Evolutionary conservation across 2,888 invertebrate genomes (phyloP).

Genomic region (Merodon equestris): DNA sequence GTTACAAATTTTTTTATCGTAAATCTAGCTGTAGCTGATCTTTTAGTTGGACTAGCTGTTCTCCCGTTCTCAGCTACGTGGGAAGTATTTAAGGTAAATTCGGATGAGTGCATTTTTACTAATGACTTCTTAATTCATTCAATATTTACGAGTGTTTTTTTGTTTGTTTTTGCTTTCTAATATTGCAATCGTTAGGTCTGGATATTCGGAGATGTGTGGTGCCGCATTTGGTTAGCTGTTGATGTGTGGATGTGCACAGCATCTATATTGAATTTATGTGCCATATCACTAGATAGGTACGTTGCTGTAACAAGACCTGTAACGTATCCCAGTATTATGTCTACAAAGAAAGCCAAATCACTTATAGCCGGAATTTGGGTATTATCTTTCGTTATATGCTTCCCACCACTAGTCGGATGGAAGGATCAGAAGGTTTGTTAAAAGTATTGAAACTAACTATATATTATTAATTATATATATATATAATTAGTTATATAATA

Average conservation of each 20-base stretch:
- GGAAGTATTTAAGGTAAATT: constrained; percentile 91
- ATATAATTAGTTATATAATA: too few species aligned
- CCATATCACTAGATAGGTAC: constrained; percentile 96
- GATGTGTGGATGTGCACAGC: constrained; percentile 99
- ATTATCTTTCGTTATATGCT: constrained; percentile 96
- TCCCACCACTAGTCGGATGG: constrained; percentile 97
- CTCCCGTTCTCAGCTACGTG: constrained; percentile 97
- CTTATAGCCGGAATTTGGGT: constrained; percentile 97
- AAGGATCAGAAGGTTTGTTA: constrained; percentile 84
- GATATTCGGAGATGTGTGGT: constrained; percentile 98
- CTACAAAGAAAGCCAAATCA: constrained; percentile 89
- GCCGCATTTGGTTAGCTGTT: constrained; percentile 96
- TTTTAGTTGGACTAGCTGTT: constrained; percentile 96
- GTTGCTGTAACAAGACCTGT: constrained; percentile 98
- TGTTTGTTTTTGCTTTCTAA: too few species aligned
- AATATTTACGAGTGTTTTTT: background rate
- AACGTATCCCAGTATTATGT: constrained; percentile 95
- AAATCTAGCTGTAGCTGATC: constrained; percentile 96
- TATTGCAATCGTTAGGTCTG: constrained; percentile 91
- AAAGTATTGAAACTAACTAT: too few species aligned
- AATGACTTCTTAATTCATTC: constrained; percentile 17
- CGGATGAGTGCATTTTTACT: background rate
- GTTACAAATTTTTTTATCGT: constrained; percentile 98
- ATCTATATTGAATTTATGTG: constrained; percentile 96
- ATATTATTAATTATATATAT: too few species aligned